phyloP scores from a whole-genome alignment of 2,113 vertebrate genomes.

The Channa maculata region DNA sequence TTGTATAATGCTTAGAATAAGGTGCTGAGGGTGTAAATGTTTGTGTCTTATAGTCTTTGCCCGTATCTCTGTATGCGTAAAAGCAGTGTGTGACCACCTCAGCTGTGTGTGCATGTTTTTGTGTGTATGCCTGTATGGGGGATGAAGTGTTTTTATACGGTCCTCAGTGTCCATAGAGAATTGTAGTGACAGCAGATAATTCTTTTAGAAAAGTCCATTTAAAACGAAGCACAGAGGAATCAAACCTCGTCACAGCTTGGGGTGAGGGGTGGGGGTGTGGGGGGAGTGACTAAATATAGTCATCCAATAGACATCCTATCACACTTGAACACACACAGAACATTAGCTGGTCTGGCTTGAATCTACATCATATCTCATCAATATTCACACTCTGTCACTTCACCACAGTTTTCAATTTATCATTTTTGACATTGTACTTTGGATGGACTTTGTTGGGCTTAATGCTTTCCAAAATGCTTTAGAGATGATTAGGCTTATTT shows the following conservation, averaged over 20 bases:
- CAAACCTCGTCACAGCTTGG: conserved; percentile 51
- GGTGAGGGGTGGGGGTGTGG: conserved; percentile 1
- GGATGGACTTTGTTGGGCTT: neutral
- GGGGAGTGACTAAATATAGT: conserved; percentile 60
- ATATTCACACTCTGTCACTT: conserved; percentile 49
- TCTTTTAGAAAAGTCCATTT: conserved; percentile 66
- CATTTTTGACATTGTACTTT: conserved; percentile 26
- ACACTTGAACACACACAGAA: conserved; percentile 23
- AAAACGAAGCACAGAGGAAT: conserved; percentile 57
- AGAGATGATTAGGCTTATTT: conserved; percentile 4
- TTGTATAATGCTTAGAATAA: neutral
- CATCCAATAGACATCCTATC: conserved; percentile 39
- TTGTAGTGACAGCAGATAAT: conserved; percentile 77
- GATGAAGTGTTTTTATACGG: conserved; percentile 52
- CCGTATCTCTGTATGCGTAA: neutral
- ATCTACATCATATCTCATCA: conserved; percentile 38
- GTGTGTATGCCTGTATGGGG: conserved; percentile 8
- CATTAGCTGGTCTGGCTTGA: conserved; percentile 20
- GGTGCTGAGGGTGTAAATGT: neutral
- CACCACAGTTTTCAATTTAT: conserved; percentile 40
- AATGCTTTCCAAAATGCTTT: conserved; percentile 16
- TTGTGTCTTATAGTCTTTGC: neutral
- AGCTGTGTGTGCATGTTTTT: neutral
- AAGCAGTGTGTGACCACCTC: neutral
- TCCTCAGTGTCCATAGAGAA: conserved; percentile 70